Evolutionary conservation across 92 coral and sea anemone genomes (phyloP).

Genomic region (Chrysogorgia sp.): DNA sequence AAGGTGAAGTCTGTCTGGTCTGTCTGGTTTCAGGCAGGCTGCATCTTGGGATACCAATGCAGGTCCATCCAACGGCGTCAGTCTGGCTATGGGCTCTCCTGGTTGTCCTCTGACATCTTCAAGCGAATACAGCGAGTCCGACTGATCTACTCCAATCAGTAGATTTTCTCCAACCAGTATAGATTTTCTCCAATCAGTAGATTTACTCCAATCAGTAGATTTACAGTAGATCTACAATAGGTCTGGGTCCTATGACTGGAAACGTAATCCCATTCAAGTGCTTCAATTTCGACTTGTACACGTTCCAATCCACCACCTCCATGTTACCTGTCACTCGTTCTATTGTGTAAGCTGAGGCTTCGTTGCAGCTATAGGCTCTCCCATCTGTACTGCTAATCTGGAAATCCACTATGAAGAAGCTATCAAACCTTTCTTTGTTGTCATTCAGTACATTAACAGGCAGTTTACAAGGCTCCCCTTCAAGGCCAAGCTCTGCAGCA

Average conservation of each 20-base stretch:
- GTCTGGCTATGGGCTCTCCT: conserved; percentile 61
- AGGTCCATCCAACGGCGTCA: conserved; percentile 66
- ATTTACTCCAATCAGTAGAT: too few species aligned
- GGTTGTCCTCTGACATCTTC: conserved; percentile 49
- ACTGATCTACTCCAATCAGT: conserved; percentile 13
- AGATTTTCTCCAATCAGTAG: neutral
- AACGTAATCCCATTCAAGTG: conserved; percentile 51
- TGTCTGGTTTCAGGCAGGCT: too few species aligned
- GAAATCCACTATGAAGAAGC: neutral
- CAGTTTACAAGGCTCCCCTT: conserved; percentile 46
- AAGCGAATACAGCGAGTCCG: conserved; percentile 23
- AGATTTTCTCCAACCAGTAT: too few species aligned
- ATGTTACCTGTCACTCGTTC: conserved; percentile 66
- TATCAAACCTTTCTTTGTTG: neutral
- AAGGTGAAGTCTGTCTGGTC: conserved; percentile 21
- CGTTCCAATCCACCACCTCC: conserved; percentile 65
- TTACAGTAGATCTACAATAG: conserved; percentile 26
- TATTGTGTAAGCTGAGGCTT: conserved; percentile 56
- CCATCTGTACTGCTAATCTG: conserved; percentile 18
- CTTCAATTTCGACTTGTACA: conserved; percentile 47
- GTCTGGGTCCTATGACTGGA: conserved; percentile 46
- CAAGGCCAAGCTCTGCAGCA: conserved; percentile 56
- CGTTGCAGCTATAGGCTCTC: neutral
- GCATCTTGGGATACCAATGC: conserved; percentile 43
- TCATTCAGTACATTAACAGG: conserved; percentile 52